Evolutionary conservation across 2,888 invertebrate genomes (phyloP).

Genomic region (Tetanocera ferruginea): DNA sequence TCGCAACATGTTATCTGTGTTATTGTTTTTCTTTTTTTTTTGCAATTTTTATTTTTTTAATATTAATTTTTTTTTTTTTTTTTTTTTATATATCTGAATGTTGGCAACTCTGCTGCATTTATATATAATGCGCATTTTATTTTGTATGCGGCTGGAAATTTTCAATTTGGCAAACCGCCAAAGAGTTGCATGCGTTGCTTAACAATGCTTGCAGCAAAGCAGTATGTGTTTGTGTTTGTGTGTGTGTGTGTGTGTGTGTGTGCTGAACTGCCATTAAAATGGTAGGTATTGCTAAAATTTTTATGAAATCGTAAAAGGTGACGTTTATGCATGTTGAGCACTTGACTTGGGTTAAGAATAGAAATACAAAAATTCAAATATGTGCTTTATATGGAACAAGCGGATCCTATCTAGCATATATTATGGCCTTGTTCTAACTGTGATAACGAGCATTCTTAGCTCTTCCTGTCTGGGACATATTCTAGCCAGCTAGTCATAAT

Average conservation of each 20-base stretch:
- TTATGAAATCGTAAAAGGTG: neutral
- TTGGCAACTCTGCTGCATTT: neutral
- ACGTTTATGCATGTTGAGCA: no score
- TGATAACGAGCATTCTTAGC: neutral
- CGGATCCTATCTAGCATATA: neutral
- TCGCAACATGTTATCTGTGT: constrained; percentile 15
- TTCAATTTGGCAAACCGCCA: constrained; percentile 24
- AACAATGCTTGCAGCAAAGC: neutral
- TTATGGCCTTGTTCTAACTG: neutral
- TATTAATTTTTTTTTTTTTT: neutral
- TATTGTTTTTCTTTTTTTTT: neutral
- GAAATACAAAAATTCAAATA: no score
- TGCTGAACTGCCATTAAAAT: neutral
- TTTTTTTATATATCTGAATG: neutral
- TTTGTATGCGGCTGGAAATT: constrained; percentile 7
- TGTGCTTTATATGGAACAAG: neutral
- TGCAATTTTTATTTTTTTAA: neutral
- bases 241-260: neutral
- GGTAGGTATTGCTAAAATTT: neutral
- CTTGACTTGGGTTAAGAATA: no score
- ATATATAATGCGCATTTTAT: constrained; percentile 13
- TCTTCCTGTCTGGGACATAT: neutral
- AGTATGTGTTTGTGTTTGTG: neutral
- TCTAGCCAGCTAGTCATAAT: no score
- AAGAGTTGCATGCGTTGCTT: constrained; percentile 11